These are phyloP conservation scores for Andrena dorsata DNA, from an alignment of 2,888 invertebrate species.

Conservation along the genomic window DNA sequence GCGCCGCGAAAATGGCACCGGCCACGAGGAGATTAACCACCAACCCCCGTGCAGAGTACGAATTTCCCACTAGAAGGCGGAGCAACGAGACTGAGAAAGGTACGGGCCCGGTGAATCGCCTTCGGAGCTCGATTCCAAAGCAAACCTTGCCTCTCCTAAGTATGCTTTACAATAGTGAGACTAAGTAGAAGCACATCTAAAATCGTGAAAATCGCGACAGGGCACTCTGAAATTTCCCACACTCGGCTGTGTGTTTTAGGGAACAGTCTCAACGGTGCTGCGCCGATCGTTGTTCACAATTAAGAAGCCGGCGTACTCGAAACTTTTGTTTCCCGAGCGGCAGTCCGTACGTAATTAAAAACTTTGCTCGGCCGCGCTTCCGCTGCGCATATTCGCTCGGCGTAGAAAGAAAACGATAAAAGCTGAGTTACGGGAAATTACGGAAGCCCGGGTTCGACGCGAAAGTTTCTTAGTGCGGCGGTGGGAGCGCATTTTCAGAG, in stretches of 20 bases:
- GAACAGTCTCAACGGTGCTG: not conserved
- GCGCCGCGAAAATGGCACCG: conserved; percentile 9
- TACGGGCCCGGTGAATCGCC: too few species aligned
- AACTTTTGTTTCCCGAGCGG: not conserved
- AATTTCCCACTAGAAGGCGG: not conserved
- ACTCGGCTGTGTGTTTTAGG: not conserved
- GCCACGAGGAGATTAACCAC: not conserved
- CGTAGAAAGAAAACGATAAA: not conserved
- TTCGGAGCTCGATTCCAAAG: too few species aligned
- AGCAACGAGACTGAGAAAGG: too few species aligned
- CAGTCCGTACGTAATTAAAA: conserved; percentile 18
- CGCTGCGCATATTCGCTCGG: not conserved
- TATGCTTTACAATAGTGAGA: not conserved
- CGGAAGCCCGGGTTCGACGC: not conserved
- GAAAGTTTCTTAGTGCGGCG: not conserved
- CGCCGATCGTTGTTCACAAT: conserved; percentile 1
- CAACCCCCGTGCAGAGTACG: not conserved
- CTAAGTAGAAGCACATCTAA: not conserved
- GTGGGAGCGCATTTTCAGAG: not conserved
- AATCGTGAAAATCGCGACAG: not conserved
- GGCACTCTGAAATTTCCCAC: not conserved
- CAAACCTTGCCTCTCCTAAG: too few species aligned
- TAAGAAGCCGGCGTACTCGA: not conserved
- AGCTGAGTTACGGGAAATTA: conserved; percentile 6
- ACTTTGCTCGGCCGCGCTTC: conserved; percentile 1